Conservation (phyloP, 2,113 vertebrate species). For the Saguinus imperator region DNA sequence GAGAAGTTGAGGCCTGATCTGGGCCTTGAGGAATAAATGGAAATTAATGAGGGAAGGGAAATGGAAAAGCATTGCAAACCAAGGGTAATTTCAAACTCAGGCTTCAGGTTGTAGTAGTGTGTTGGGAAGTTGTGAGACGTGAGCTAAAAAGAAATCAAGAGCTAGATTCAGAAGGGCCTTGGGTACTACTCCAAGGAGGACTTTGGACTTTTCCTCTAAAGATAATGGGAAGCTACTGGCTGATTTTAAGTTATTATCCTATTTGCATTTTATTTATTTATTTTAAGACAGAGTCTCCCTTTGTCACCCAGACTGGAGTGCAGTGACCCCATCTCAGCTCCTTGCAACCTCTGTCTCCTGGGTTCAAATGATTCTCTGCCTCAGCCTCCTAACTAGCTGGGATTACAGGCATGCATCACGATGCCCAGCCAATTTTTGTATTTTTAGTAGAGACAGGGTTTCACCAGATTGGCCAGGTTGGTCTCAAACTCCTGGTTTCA, state of each 20-base stretch:
- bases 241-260: neutral
- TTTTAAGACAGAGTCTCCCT: too few species aligned
- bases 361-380: too few species aligned
- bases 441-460: too few species aligned
- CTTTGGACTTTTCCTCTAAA: neutral
- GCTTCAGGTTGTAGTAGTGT: neutral
- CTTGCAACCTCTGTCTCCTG: too few species aligned
- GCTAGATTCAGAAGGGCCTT: neutral
- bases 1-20: neutral
- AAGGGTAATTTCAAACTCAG: neutral
- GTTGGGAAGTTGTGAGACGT: neutral
- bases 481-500: too few species aligned
- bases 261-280: neutral
- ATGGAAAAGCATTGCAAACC: neutral
- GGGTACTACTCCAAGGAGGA: neutral
- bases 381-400: too few species aligned
- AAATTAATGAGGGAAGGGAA: neutral
- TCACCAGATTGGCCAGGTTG: too few species aligned
- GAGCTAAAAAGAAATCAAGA: neutral
- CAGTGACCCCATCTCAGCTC: too few species aligned
- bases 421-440: too few species aligned
- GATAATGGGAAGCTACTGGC: neutral
- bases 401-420: too few species aligned
- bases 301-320: too few species aligned
- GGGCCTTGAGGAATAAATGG: neutral